Evolutionary conservation across 2,888 invertebrate genomes (phyloP).

Genomic region (Eupelmus urozonus): DNA sequence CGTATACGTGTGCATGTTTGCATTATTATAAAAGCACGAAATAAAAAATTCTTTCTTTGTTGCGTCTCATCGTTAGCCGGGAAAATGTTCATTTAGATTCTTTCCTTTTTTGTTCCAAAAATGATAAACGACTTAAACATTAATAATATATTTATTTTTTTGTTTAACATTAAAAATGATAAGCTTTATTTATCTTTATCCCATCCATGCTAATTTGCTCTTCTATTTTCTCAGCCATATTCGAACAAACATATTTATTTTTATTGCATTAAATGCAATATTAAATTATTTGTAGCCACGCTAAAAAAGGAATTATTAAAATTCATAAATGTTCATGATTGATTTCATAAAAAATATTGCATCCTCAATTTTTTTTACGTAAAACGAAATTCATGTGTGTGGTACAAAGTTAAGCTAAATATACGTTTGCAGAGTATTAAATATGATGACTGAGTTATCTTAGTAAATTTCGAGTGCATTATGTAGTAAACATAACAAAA

Average conservation of each 20-base stretch:
- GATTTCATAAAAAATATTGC: neutral
- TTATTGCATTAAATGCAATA: too few relatives aligned
- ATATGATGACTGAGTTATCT: slow-evolving; percentile 21
- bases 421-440: slow-evolving; percentile 35
- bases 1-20: slow-evolving; percentile 56
- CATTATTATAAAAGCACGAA: slow-evolving; percentile 56
- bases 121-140: slow-evolving; percentile 55
- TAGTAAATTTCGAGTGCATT: slow-evolving; percentile 33
- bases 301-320: too few relatives aligned
- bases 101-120: slow-evolving; percentile 46
- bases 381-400: slow-evolving; percentile 37
- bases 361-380: slow-evolving; percentile 12
- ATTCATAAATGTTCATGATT: too few relatives aligned
- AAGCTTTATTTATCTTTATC: slow-evolving; percentile 50
- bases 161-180: slow-evolving; percentile 52
- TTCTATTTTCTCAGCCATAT: slow-evolving; percentile 12
- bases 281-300: too few relatives aligned
- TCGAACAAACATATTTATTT: too few relatives aligned
- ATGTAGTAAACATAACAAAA: neutral
- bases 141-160: slow-evolving; percentile 60
- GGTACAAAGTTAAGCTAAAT: slow-evolving; percentile 41
- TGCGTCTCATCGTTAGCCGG: slow-evolving; percentile 57
- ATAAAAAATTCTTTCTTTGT: slow-evolving; percentile 52
- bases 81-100: slow-evolving; percentile 52
- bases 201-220: slow-evolving; percentile 44